Evolutionary conservation across 2,888 invertebrate species (phyloP).

Genomic region (Sphaerophoria taeniata): DNA sequence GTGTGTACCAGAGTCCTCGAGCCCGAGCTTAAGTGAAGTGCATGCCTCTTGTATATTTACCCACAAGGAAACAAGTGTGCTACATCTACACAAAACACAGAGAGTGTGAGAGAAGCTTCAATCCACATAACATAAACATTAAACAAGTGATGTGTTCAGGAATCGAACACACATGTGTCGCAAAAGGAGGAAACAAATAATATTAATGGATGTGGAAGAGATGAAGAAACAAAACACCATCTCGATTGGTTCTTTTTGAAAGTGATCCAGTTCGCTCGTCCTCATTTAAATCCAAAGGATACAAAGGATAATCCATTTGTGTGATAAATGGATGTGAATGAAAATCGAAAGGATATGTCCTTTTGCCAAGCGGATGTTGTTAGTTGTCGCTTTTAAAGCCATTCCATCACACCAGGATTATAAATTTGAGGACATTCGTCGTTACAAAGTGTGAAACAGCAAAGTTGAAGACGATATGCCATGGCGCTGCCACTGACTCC

Average conservation of each 20-base stretch:
- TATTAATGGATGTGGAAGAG: no score
- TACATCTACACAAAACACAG: not conserved
- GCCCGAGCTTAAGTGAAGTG: constrained; percentile 46
- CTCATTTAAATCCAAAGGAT: constrained; percentile 59
- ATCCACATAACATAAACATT: not conserved
- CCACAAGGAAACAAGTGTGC: constrained; percentile 30
- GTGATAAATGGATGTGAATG: constrained; percentile 52
- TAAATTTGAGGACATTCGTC: constrained; percentile 40
- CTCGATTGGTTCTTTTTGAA: constrained; percentile 22
- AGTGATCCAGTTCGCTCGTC: constrained; percentile 19
- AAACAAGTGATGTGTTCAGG: constrained; percentile 6
- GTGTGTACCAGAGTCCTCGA: constrained; percentile 32
- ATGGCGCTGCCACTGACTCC: not conserved
- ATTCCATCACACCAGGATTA: constrained; percentile 12
- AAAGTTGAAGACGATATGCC: constrained; percentile 57
- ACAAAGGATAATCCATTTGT: constrained; percentile 69
- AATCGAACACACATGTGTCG: constrained; percentile 59
- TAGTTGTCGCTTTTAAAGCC: constrained; percentile 49
- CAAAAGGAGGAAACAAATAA: not conserved
- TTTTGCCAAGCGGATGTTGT: constrained; percentile 52
- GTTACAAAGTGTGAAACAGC: constrained; percentile 61
- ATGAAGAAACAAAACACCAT: constrained; percentile 11
- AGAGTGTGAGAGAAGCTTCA: not conserved
- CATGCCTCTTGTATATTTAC: constrained; percentile 45
- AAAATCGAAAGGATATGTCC: constrained; percentile 52